Evolutionary conservation across 2,113 vertebrate species (phyloP), one percentile per base, ranked within the genome.

Genomic region (Cheilinus undulatus): DNA sequence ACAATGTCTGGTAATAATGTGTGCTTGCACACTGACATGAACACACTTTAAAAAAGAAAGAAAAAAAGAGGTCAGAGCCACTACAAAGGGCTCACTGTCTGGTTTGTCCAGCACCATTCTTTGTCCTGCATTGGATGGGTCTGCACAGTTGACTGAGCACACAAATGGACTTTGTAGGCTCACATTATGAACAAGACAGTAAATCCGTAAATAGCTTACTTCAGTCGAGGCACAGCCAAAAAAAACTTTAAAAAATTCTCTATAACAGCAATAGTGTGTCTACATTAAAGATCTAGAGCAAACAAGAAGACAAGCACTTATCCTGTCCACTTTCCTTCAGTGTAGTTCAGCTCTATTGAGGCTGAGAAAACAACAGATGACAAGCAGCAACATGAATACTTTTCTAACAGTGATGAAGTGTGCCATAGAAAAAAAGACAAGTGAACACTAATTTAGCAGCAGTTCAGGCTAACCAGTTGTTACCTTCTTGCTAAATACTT

Each of bases 141-240:
- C 56, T 82, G 53, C 69, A 85, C 85, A 83, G 85, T 69, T 78
- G 79, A 85, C 80, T 83, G 78, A 51, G 48, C 65, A 78, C 75
- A 88, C 80, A 88, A 91, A 86, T 85, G 64, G 65, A 69, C 74
- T 85, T 83, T 77, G 74, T 76, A 70, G 76, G 56, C 56, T 84
- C 30, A 60, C 74, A 82, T 84, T 85, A 73, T 78, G 66, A 84
- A 74, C 68, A 71, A 63, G 48, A 80, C 83, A 85, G 74, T 75
- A 76, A 79, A 78, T 84, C 70, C 36, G 54, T 36, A 61, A 66
- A 60, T 66, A 70, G 62, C 81, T 84, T 64, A 70, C 63, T 68
- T 78, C 61, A 68, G 51, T 20, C 19, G 53, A 69, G 48, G 19
- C 19, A 45, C 19, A n/a, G 42, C 42, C 42, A 45, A 20, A n/a